Evolutionary conservation across 2,888 invertebrate species (phyloP), one percentile per base, ranked within the genome.

Genomic region (Drosophila cognata): DNA sequence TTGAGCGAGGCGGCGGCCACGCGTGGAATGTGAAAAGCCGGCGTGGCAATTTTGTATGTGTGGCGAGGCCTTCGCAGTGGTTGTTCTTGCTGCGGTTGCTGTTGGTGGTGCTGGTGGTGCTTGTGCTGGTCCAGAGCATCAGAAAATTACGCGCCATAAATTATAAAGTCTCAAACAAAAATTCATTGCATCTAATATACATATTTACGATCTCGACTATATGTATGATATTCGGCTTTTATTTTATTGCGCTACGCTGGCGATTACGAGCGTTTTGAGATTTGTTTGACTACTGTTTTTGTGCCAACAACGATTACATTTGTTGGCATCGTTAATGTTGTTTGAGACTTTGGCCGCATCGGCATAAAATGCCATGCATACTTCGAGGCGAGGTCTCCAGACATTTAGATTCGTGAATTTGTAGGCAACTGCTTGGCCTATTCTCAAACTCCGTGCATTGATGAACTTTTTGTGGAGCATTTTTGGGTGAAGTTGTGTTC

Each of bases 11-110:
- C 71, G 74, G 72, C 85, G 71, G 80, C 85, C 88, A 82, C 84
- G 85, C 85, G 77, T 83, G 84, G 85, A 84, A 85, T 87, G 79
- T 77, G 81, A 79, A 84, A 87, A 87, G 81, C 66, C 77, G 65
- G 68, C 77, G 63, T 77, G 70, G 72, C 82, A 84, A 83, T 53
- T 76, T 56, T 65, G 41, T 65, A 46, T 75, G 57, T 61, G 63
- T 67, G 61, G 50, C 18, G 11, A 43, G 16, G 25, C 28, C 10
- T 8, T 29, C 50, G 46, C n/a, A 11, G 11, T 48, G 50, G 36
- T 48, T 28, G 56, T 25, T 16, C 28, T n/a, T 38, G 41, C 52
- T 31, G 38, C 11, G 10, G 51, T n/a, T 41, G 52, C 53, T 41
- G 33, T 6, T 31, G 21, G 21, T 63, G 71, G 60, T 57, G 31